phyloP scores from a whole-genome alignment of 2,113 vertebrate species.

The Trogon surrucura region DNA sequence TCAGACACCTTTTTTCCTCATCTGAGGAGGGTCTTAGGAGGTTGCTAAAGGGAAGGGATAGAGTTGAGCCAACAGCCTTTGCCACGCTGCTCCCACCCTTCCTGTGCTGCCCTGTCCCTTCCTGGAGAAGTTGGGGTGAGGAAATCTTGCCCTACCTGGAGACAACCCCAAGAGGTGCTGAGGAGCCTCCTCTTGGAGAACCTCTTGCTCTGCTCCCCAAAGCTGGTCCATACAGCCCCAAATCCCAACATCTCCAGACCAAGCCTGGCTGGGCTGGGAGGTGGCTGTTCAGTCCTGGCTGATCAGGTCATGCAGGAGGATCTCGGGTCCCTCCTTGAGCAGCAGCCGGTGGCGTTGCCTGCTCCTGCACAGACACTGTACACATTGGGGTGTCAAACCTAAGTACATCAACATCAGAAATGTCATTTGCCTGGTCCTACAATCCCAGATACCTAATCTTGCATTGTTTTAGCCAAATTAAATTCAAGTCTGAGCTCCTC shows the following conservation, averaged over 20 bases:
- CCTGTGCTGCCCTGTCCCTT: background rate
- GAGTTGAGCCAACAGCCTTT: background rate
- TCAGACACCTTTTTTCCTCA: background rate
- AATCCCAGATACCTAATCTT: background rate
- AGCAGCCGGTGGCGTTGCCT: background rate
- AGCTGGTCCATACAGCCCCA: background rate
- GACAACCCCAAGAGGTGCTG: background rate
- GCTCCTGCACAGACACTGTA: background rate
- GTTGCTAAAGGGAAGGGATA: background rate
- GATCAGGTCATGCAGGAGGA: background rate
- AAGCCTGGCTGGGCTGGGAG: background rate
- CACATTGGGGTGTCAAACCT: rapidly evolving
- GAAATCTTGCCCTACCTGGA: background rate
- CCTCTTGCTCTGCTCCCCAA: background rate
- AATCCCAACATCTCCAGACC: background rate
- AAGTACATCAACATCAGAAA: background rate
- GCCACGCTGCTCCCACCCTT: background rate
- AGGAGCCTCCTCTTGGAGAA: background rate
- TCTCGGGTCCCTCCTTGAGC: background rate
- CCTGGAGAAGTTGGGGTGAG: background rate
- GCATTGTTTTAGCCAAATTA: background rate
- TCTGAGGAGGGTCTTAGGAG: background rate
- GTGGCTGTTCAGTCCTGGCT: background rate
- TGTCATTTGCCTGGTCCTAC: background rate
- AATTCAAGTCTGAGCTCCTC: background rate